Base-by-base conservation (phyloP, 2,888 invertebrate genomes). In the Ochropleura plecta region DNA sequence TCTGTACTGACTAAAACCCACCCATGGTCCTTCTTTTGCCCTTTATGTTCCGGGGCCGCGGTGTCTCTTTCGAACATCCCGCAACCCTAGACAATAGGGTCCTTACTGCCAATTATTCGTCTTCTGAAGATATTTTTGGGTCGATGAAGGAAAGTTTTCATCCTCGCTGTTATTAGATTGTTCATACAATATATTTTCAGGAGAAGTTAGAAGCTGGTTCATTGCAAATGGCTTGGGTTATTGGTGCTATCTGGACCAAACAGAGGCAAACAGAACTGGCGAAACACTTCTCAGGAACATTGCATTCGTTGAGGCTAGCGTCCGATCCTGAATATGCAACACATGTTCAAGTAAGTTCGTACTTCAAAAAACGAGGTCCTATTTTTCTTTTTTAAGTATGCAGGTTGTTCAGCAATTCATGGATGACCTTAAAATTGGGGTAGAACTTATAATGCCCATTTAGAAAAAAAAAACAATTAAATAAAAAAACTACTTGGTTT, bases 141-240 rank as follows among this genome's bases (percentile, higher is more conserved):
- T 12, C 48, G 48, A 14, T 48, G 5, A 48, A 48, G 4, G 14
- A 18, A 51, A 0, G 9, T 51, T 51, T 51, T 51, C n/a, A n/a
- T n/a, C 53, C n/a, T 10, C 12, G 12, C 30, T 57, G 30, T 7
- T 14, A 30, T 30, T 7, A 7, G 7, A 30, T 4, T 57, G 30
- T 57, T 57, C 1, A 59, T 40, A 8, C 8, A 59, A 40, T 59
- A 5, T 16, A 40, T 62, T 74, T 68, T 0, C 96, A 89, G 97
- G 97, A 86, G 94, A 97, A 93, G 95, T 96, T 94, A 90, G 93
- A 95, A 85, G 89, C 93, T 0, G 92, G 95, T 5, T 88, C 97
- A 0, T 92, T 98, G 30, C 97, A 98, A 89, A 97, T 98, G 97
- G 97, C 97, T 5, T 98, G 98, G 98, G 97, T 98, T 44, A 96